phyloP scores from a whole-genome alignment of 2,113 vertebrate species.

The Cyrtonyx montezumae region DNA sequence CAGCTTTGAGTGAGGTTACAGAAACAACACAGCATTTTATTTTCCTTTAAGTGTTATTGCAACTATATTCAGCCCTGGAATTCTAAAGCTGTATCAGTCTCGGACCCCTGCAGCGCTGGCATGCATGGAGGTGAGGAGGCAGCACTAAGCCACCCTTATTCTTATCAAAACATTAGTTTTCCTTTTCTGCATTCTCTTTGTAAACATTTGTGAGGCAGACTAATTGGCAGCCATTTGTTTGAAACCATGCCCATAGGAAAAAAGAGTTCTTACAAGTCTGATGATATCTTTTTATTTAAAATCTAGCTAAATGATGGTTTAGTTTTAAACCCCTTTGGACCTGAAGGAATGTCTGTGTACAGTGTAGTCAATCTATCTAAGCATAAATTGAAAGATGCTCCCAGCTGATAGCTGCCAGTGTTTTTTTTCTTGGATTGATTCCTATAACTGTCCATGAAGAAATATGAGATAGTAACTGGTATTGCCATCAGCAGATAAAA shows the following conservation, averaged over 20 bases:
- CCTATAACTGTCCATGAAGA: background rate
- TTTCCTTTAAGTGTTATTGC: constrained; percentile 47
- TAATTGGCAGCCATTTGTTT: background rate
- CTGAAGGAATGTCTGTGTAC: background rate
- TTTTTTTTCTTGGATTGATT: background rate
- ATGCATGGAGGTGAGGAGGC: background rate
- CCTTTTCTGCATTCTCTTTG: background rate
- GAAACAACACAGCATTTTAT: constrained; percentile 52
- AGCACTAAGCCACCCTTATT: background rate
- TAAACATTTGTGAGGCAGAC: background rate
- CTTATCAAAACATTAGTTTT: background rate
- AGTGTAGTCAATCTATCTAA: background rate
- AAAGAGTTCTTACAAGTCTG: background rate
- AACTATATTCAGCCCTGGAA: constrained; percentile 47
- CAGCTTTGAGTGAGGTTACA: constrained; percentile 53
- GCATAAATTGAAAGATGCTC: background rate
- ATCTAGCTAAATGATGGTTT: background rate
- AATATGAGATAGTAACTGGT: background rate
- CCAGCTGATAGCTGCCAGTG: background rate
- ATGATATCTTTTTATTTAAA: background rate
- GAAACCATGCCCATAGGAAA: background rate
- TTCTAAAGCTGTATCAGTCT: background rate
- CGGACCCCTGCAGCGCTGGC: background rate
- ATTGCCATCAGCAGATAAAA: background rate
- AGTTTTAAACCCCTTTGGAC: background rate